phyloP scores from a whole-genome alignment of 2,797 vertebrate species.

The Rhynchotus rufescens region DNA sequence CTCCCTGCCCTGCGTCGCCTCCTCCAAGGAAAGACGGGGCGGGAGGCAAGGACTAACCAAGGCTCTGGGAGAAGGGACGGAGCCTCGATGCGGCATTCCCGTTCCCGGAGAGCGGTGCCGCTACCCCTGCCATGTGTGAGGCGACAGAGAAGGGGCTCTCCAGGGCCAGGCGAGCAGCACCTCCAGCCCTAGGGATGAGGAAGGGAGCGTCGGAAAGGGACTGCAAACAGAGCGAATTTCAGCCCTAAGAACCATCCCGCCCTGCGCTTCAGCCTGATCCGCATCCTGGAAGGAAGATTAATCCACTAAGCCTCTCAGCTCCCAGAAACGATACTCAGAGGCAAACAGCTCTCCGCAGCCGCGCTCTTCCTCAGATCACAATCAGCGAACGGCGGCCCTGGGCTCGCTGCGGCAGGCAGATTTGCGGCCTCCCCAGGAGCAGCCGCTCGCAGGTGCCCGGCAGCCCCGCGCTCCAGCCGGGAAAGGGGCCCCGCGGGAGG shows the following conservation, averaged over 20 bases:
- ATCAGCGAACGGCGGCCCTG: slow-evolving; percentile 65
- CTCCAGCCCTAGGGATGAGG: not conserved
- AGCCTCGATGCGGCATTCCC: not conserved
- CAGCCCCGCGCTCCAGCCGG: too few relatives aligned
- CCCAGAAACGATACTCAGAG: slow-evolving; percentile 66
- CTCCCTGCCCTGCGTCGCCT: not conserved
- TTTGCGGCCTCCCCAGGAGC: slow-evolving; percentile 43
- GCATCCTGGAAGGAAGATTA: slow-evolving; percentile 72
- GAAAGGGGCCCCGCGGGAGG: too few relatives aligned
- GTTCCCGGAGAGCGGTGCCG: not conserved
- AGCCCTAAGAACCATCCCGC: slow-evolving; percentile 73
- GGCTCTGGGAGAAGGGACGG: not conserved
- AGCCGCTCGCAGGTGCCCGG: not conserved
- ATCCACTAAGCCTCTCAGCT: slow-evolving; percentile 72
- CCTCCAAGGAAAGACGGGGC: not conserved
- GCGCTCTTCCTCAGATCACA: slow-evolving; percentile 54
- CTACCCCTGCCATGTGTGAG: not conserved
- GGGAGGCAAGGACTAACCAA: not conserved
- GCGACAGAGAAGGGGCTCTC: not conserved
- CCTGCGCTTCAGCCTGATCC: slow-evolving; percentile 70
- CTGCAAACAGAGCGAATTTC: slow-evolving; percentile 44
- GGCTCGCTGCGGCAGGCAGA: slow-evolving; percentile 55
- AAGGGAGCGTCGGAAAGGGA: not conserved
- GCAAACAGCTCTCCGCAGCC: slow-evolving; percentile 66
- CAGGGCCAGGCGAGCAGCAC: not conserved